Evolutionary conservation across 2,888 invertebrate genomes (phyloP).

Genomic region (Acanthopleura granulata): DNA sequence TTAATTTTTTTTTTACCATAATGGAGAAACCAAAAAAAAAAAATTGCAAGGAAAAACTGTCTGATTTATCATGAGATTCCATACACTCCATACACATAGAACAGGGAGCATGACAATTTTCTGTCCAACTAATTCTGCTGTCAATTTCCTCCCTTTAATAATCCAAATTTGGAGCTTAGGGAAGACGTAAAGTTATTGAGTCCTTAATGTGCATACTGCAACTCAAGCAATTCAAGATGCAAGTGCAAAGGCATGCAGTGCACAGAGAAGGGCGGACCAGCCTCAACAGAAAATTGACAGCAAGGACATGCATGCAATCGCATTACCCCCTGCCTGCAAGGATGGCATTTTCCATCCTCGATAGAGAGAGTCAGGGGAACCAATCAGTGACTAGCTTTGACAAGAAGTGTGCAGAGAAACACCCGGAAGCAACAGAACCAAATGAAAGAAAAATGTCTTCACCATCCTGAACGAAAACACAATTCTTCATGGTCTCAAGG

Average conservation of each 20-base stretch:
- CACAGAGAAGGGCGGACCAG: not conserved
- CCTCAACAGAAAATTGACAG: not conserved
- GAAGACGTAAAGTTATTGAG: not conserved
- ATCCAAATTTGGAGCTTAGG: not conserved
- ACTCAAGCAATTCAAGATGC: not conserved
- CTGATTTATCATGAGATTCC: not conserved
- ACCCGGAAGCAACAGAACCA: not conserved
- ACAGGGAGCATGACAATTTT: not conserved
- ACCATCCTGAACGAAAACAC: not conserved
- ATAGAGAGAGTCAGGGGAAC: not conserved
- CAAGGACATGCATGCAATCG: not conserved
- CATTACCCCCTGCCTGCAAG: slow-evolving; percentile 7
- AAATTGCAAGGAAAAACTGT: not conserved
- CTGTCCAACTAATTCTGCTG: not conserved
- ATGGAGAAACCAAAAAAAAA: not conserved
- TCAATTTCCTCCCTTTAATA: not conserved
- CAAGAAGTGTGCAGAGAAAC: slow-evolving; percentile 1
- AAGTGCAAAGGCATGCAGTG: not conserved
- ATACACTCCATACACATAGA: not conserved
- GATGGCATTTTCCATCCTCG: not conserved
- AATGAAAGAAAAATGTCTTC: not conserved
- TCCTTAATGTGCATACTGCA: slow-evolving; percentile 7
- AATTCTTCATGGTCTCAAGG: not conserved
- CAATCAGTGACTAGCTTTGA: not conserved
- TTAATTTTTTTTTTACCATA: no score